Evolutionary conservation across 1,140 invertebrate species (phyloP).

Genomic region (Heliconius hewitsoni): DNA sequence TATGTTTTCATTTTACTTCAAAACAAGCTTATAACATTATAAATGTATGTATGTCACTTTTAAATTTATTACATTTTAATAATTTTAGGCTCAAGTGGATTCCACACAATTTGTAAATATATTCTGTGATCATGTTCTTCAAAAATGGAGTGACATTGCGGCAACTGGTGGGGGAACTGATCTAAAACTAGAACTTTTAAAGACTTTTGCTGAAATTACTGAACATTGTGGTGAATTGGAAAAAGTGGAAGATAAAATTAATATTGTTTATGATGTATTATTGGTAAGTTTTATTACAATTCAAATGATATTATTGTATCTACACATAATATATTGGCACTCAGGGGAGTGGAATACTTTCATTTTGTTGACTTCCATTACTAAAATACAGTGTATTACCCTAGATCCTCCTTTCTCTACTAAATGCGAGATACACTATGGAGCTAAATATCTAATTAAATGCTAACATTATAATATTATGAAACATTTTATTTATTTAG

Average conservation of each 20-base stretch:
- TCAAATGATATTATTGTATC: background rate
- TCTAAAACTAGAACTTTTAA: constrained; percentile 90
- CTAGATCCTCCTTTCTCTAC: too few species aligned
- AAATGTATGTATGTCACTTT: constrained; percentile 3
- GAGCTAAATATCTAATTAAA: too few species aligned
- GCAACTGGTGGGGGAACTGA: constrained; percentile 85
- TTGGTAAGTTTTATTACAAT: constrained; percentile 84
- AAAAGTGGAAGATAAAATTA: constrained; percentile 87
- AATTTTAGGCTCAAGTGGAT: constrained; percentile 90
- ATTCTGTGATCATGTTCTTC: constrained; percentile 92
- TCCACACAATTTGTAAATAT: constrained; percentile 93
- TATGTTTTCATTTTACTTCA: background rate
- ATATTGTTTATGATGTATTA: constrained; percentile 88
- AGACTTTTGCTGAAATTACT: constrained; percentile 93
- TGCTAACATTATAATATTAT: too few species aligned
- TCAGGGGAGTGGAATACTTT: too few species aligned
- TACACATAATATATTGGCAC: too few species aligned
- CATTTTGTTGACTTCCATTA: too few species aligned
- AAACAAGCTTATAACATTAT: constrained; percentile 17
- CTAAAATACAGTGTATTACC: too few species aligned
- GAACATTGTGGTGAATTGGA: constrained; percentile 89
- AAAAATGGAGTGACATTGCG: constrained; percentile 83
- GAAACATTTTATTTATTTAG: too few species aligned
- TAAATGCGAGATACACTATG: too few species aligned
- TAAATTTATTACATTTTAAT: constrained; percentile 41